Base-by-base conservation (phyloP, 2,888 invertebrate species). In the Taenaris catops region DNA sequence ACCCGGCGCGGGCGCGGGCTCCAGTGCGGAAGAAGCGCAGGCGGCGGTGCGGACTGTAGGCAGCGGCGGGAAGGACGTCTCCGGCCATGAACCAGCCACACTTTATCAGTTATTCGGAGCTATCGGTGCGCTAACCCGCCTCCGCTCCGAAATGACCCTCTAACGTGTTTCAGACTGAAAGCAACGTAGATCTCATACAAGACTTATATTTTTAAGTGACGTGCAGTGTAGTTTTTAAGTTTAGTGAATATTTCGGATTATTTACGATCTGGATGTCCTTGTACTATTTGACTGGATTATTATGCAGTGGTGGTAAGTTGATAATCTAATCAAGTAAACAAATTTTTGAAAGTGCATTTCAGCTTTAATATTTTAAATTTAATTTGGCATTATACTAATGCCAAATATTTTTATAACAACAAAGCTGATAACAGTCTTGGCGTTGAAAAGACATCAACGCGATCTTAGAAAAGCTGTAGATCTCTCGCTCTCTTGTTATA, bases 121-220 rank as follows among this genome's bases (percentile, higher is more conserved):
- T 70, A 68, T 70, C 73, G 78, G 72, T 66, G 64, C 74, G 74
- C 69, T 67, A 67, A 69, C 70, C 73, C 68, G 73, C 62, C 69
- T 70, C 67, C 67, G 65, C 70, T 64, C 65, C 64, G 67, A 50
- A 52, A 73, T 75, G 76, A 64, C 63, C 63, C 68, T 69, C 55
- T 76, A 70, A 62, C 64, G 67, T 63, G 67, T 59, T 70, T 68
- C 72, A 76, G 84, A 86, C 84, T 86, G 86, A 83, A 74, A 66
- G 83, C 63, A 84, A 84, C 84, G 53, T 70, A 78, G 86, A 86
- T 86, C 86, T 86, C 84, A 86, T 56, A 71, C 63, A 84, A 86
- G 86, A 84, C 86, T 86, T 74, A 75, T 55, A 75, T 53, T 72
- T 74, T 72, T 83, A 74, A 81, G 83, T 83, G 83, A 74, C 73